These are phyloP conservation scores for Pachyrhynchus sulphureomaculatus DNA, from an alignment of 1,140 invertebrate species.

Conservation along the genomic window DNA sequence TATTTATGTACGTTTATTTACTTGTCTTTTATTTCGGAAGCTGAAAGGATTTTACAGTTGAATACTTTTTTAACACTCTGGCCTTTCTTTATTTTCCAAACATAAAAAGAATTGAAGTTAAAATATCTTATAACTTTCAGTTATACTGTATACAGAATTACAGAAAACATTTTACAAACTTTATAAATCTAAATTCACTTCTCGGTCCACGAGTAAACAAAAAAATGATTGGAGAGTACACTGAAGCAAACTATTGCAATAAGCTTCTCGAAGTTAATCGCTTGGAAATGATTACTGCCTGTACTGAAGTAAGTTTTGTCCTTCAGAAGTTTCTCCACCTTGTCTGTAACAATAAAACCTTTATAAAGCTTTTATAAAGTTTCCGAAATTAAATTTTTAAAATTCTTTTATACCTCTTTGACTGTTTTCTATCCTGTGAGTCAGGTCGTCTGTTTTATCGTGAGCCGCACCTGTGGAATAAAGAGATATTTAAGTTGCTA, in stretches of 20 bases:
- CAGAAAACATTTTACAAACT: no score
- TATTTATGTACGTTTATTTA: no score
- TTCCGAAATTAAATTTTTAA: conserved; percentile 11
- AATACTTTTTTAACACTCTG: no score
- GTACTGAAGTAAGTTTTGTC: neutral
- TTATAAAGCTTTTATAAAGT: no score
- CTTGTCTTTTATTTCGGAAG: no score
- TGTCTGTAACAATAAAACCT: conserved; percentile 23
- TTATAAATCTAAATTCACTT: no score
- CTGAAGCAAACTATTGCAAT: conserved; percentile 6
- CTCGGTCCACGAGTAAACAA: neutral
- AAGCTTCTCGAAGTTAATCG: conserved; percentile 9
- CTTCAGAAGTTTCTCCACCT: conserved; percentile 5
- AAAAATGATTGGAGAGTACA: neutral
- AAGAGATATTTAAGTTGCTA: no score
- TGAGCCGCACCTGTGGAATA: conserved; percentile 26
- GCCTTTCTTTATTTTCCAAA: no score
- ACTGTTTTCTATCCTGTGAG: conserved; percentile 6
- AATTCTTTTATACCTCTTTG: conserved; percentile 14
- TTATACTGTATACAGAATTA: no score
- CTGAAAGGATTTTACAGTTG: no score
- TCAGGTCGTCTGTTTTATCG: conserved; percentile 17
- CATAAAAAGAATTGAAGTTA: no score
- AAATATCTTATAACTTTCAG: no score
- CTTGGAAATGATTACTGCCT: conserved; percentile 12